Percentiles rank a stretch among this genome's conserved stretches.
These are phyloP conservation scores for Antennarius striatus DNA, from an alignment of 2,113 vertebrate genomes.

Conservation along the genomic window DNA sequence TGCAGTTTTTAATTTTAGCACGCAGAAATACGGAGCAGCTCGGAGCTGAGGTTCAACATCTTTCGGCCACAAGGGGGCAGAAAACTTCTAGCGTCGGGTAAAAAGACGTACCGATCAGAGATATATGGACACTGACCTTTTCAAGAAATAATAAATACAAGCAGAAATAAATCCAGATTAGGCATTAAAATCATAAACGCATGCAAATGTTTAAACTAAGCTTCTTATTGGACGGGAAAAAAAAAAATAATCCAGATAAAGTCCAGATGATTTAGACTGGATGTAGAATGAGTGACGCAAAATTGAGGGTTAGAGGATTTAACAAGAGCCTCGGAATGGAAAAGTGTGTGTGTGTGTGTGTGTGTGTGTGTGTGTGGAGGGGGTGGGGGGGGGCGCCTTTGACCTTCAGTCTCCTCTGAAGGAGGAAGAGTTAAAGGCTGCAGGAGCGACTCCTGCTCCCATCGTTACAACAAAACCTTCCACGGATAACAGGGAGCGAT, in stretches of 20 bases:
- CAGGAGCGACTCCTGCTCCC: background rate
- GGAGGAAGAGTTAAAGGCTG: conserved; percentile 29
- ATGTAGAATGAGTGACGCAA: conserved; percentile 1
- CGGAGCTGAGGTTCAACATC: too few relatives aligned
- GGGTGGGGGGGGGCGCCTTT: conserved; percentile 7
- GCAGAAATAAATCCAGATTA: background rate
- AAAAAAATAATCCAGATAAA: conserved; percentile 39
- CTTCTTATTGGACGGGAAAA: conserved; percentile 33
- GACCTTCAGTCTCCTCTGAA: conserved; percentile 37
- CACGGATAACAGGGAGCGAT: background rate
- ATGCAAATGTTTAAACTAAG: conserved; percentile 6
- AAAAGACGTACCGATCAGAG: too few relatives aligned
- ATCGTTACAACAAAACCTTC: background rate
- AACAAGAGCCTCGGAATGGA: background rate
- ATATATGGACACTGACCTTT: too few relatives aligned
- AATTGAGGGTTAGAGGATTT: conserved; percentile 37
- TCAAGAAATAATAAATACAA: too few relatives aligned
- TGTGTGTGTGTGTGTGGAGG: background rate
- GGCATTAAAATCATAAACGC: background rate
- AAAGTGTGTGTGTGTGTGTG: too few relatives aligned
- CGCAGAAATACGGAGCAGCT: too few relatives aligned
- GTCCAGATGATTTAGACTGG: conserved; percentile 16
- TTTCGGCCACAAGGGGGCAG: too few relatives aligned
- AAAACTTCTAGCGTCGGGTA: too few relatives aligned
- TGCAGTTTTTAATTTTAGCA: too few relatives aligned